Evolutionary conservation across 2,113 vertebrate species (phyloP).

Genomic region (Prietella phreatophila): DNA sequence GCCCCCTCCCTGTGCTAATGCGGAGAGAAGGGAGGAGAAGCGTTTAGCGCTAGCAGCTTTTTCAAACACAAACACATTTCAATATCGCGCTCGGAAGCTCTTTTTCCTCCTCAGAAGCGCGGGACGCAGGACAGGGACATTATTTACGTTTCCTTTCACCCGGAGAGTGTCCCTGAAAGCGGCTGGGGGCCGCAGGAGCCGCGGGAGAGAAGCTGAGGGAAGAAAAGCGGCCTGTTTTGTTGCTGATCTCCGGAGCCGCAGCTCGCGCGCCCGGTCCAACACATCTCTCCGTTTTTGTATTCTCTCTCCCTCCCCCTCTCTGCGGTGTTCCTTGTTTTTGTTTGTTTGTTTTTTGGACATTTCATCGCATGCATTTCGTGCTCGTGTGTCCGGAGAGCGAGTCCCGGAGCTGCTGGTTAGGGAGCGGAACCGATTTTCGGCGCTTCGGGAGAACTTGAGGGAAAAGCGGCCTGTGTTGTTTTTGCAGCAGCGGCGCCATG

Average conservation of each 20-base stretch:
- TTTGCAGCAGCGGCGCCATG: conserved; percentile 66
- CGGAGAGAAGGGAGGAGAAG: conserved; percentile 63
- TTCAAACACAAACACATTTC: conserved; percentile 64
- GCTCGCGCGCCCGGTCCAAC: conserved; percentile 48
- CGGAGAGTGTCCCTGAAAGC: neutral
- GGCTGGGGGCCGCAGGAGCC: conserved; percentile 31
- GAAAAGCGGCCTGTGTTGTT: conserved; percentile 73
- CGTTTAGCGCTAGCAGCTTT: conserved; percentile 68
- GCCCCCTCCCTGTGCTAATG: conserved; percentile 65
- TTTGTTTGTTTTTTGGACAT: neutral
- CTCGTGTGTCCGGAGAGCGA: neutral
- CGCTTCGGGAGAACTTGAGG: conserved; percentile 25
- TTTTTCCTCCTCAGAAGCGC: conserved; percentile 26
- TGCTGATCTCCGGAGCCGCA: conserved; percentile 62
- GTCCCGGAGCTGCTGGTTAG: neutral
- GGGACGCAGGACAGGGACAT: neutral
- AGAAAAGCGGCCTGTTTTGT: conserved; percentile 71
- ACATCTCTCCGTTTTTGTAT: neutral
- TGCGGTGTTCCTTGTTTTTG: neutral
- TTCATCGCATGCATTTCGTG: neutral
- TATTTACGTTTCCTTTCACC: conserved; percentile 26
- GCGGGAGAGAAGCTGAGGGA: conserved; percentile 56
- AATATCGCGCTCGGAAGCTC: conserved; percentile 43
- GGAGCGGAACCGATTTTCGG: conserved; percentile 16
- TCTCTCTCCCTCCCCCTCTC: neutral